Evolutionary conservation across 1,140 invertebrate species (phyloP), one percentile per base, ranked within the genome.

Genomic region (Penaeus chinensis): DNA sequence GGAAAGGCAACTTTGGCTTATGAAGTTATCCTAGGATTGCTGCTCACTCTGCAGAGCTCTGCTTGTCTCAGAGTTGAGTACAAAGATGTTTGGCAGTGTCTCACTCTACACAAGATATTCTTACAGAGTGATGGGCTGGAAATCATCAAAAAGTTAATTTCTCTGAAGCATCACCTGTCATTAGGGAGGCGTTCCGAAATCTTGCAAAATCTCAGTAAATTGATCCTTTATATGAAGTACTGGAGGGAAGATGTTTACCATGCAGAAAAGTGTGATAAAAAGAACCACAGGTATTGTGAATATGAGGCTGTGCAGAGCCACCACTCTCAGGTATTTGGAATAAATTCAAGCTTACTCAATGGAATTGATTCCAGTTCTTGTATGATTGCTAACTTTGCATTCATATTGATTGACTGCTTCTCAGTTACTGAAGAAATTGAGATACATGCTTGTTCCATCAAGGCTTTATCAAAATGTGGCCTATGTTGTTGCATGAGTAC

Each of bases 401-500:
- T n/a, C n/a, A 66, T 87, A 63, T 77, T 87, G 22, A 62, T 87
- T 19, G 86, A 87, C 71, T 87, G 66, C 22, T 77, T 87, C 54
- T 65, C 86, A 32, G 22, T 24, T 47, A 87, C 69, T 78, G 19
- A 77, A 65, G 86, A 87, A 37, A 22, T 24, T 62, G 80, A 87
- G 20, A 60, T 87, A 24, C 63, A 74, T 65, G 47, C 32, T 13
- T 65, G 24, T 37, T 22, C 65, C 42, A 66, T 87, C 32, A 78
- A 65, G 65, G 78, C 80, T 22, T 24, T 87, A 20, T 61, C 79
- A 19, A 82, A 65, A 60, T 87, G 86, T 83, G 86, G 86, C n/a
- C 62, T 87, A 16, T 87, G 86, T 74, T 87, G 86, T 37, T 87
- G 86, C 24, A 87, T 87, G 86, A 87, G 61, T 42, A 76, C 86